Conservation (phyloP, 2,888 invertebrate genomes). For the Leptopterna dolabrata region DNA sequence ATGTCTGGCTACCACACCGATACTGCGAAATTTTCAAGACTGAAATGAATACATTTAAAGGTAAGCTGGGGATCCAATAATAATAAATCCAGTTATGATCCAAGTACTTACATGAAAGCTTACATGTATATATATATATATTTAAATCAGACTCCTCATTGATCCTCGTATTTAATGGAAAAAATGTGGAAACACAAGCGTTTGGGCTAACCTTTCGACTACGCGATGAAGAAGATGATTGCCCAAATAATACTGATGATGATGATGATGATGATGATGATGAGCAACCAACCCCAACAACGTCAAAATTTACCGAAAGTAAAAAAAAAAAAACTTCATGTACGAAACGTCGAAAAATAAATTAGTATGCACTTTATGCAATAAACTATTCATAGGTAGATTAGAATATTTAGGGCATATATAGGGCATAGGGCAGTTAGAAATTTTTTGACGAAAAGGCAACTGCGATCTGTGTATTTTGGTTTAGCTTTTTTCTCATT, state of each 20-base stretch:
- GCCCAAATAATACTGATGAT: not conserved
- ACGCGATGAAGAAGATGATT: not conserved
- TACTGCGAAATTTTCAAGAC: not conserved
- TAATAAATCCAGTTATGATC: not conserved
- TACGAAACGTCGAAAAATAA: not conserved
- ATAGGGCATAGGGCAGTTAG: too few species aligned
- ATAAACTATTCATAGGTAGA: not conserved
- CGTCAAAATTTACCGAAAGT: not conserved
- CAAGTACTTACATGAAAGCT: not conserved
- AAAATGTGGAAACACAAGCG: not conserved
- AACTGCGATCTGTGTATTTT: too few species aligned
- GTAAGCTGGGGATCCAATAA: not conserved
- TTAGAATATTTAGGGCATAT: not conserved
- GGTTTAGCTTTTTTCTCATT: too few species aligned
- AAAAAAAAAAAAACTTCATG: not conserved
- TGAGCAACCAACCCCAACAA: not conserved
- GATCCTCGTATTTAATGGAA: not conserved
- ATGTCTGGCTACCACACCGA: not conserved
- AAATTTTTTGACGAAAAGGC: too few species aligned
- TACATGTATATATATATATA: not conserved
- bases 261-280: too few species aligned
- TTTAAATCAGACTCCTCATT: not conserved
- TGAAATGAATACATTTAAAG: not conserved
- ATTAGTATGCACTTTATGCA: not conserved
- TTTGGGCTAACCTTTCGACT: not conserved